A percentile compares a stretch with the other conserved stretches of the same genome.
These are phyloP conservation scores for Stercorarius parasiticus DNA, from an alignment of 2,113 vertebrate species.

Conservation along the genomic window DNA sequence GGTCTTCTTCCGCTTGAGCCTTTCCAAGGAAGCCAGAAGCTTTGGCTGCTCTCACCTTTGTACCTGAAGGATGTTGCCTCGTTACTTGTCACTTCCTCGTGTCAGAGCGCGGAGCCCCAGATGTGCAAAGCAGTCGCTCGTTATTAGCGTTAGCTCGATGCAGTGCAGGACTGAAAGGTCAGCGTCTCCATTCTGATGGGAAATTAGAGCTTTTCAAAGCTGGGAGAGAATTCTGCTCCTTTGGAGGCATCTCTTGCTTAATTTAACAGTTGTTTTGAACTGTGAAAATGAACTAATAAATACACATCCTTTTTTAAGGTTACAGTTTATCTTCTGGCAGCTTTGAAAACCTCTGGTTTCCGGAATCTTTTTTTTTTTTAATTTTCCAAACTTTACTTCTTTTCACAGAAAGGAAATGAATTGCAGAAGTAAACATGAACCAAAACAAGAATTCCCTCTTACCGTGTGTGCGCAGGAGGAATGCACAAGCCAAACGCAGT, in stretches of 20 bases:
- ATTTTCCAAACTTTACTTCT: slow-evolving; percentile 68
- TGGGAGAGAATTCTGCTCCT: not conserved
- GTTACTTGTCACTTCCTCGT: not conserved
- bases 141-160: not conserved
- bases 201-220: not conserved
- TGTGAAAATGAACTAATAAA: not conserved
- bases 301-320: not conserved
- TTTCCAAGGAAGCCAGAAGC: not conserved
- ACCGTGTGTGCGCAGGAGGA: slow-evolving; percentile 32
- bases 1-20: not conserved
- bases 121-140: accelerated
- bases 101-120: not conserved
- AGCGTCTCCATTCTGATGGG: not conserved
- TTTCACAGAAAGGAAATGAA: slow-evolving; percentile 70
- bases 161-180: not conserved
- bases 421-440: slow-evolving; percentile 53
- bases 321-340: not conserved
- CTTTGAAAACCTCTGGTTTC: slow-evolving; percentile 24
- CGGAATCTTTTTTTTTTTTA: not conserved
- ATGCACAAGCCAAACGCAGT: not conserved
- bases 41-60: not conserved
- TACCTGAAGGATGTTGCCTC: not conserved
- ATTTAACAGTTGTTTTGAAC: not conserved
- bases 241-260: not conserved
- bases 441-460: slow-evolving; percentile 36